Evolutionary conservation across 2,888 invertebrate genomes (phyloP), one percentile per base, ranked within the genome.

Genomic region (Perizoma affinitatum): DNA sequence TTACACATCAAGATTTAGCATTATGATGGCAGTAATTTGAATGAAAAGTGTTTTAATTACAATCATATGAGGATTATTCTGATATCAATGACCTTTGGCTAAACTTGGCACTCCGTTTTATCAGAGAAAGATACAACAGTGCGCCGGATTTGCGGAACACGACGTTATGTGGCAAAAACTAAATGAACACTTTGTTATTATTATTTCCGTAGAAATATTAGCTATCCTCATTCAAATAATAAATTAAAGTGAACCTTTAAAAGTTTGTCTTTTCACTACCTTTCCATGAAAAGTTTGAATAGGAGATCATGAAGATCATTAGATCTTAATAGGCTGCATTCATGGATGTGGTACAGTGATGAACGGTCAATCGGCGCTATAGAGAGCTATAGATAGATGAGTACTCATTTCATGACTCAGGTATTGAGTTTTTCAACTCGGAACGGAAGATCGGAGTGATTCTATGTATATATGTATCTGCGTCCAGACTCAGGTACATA

Each of bases 121-220:
- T 58, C 62, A 62, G 66, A 50, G 69, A 56, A 67, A 67, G 68
- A 69, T 55, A 68, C 71, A 59, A 55, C 64, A 49, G 63, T 68
- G 61, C 54, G 68, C 67, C 51, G 54, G 40, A 45, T 64, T 63
- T 47, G 22, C 58, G 44, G 49, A 45, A 35, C 43, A 38, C 22
- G 35, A 42, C 10, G 42, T 9, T 11, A 42, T 62, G 50, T 56
- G 44, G 50, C 51, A 48, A 45, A 58, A 62, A 51, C 46, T 10
- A 33, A 36, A 45, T 45, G 51, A 45, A 10, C 6, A 45, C 9
- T 45, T 55, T 42, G 1, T 8, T 42, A 0, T 10, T 42, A 7
- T 8, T 10, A 0, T 5, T 42, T 5, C 5, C 10, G 42, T 42
- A 42, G 42, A 42, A 42, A 42, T 42, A 42, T 10, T 42, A 42